A percentile compares a stretch with the other conserved stretches of the same genome.
Evolutionary conservation across 2,888 invertebrate genomes (phyloP).

Genomic region (Phragmatobia fuliginosa): DNA sequence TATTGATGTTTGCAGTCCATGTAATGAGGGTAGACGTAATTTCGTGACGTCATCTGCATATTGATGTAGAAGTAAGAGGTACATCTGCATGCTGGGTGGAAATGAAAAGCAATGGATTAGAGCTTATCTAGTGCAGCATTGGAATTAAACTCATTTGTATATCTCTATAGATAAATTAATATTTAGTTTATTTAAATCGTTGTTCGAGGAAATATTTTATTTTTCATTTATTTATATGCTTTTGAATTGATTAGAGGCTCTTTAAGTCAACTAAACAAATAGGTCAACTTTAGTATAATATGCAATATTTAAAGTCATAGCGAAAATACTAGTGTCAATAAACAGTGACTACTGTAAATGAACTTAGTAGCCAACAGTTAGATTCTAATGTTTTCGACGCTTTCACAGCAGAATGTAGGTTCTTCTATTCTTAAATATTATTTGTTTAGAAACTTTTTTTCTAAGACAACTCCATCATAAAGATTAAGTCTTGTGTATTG

Average conservation of each 20-base stretch:
- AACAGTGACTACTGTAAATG: too few species aligned
- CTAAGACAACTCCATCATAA: too few species aligned
- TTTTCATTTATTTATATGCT: background rate
- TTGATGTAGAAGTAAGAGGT: constrained; percentile 52
- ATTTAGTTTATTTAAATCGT: background rate
- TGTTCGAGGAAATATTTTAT: background rate
- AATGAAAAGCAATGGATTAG: constrained; percentile 30
- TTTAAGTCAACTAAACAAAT: background rate
- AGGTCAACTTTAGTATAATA: background rate
- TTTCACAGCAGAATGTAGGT: background rate
- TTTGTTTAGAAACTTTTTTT: background rate
- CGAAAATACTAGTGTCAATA: background rate
- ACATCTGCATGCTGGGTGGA: constrained; percentile 33
- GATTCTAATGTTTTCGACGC: background rate
- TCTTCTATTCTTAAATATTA: background rate
- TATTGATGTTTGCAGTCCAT: constrained; percentile 63
- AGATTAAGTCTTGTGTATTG: too few species aligned
- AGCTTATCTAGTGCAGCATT: constrained; percentile 26
- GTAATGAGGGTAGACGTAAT: constrained; percentile 64
- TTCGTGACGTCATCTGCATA: constrained; percentile 64
- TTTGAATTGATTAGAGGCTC: background rate
- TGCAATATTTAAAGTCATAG: too few species aligned
- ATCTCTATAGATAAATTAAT: background rate
- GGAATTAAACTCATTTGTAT: constrained; percentile 8
- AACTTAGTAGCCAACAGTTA: background rate